These are phyloP conservation scores for Pharmacophagus antenor DNA, from an alignment of 2,888 invertebrate genomes.

Conservation along the genomic window DNA sequence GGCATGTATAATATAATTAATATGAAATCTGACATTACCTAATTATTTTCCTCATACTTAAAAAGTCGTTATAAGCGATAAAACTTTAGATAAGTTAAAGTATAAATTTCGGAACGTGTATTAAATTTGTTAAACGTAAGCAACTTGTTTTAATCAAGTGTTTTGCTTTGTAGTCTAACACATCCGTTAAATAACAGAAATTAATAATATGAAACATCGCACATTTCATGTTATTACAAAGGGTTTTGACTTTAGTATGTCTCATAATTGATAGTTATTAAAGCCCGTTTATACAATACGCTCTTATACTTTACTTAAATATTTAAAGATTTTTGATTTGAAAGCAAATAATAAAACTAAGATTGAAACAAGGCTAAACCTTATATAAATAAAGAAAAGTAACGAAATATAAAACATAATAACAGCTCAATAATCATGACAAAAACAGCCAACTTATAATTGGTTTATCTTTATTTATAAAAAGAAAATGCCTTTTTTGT, in stretches of 20 bases:
- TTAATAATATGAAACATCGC: slow-evolving; percentile 3
- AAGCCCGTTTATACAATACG: background rate
- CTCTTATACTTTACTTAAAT: background rate
- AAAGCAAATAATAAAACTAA: background rate
- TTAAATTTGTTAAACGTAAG: slow-evolving; percentile 8
- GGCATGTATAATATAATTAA: too few species aligned
- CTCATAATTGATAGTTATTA: slow-evolving; percentile 1
- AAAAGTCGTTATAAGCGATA: background rate
- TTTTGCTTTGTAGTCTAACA: slow-evolving; percentile 3
- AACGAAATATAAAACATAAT: too few species aligned
- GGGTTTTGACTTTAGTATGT: background rate
- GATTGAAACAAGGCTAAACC: too few species aligned
- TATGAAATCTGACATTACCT: too few species aligned
- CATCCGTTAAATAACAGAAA: slow-evolving; percentile 1
- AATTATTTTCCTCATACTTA: too few species aligned
- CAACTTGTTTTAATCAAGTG: slow-evolving; percentile 6
- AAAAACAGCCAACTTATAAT: too few species aligned
- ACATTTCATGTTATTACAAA: background rate
- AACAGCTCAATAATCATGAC: too few species aligned
- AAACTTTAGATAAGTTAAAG: background rate
- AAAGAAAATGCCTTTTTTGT: too few species aligned
- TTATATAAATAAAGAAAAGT: too few species aligned
- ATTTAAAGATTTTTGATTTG: too few species aligned
- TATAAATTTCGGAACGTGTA: background rate
- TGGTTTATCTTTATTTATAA: too few species aligned